Base-by-base conservation (phyloP, 2,797 vertebrate species). In the Delichon dasypus region DNA sequence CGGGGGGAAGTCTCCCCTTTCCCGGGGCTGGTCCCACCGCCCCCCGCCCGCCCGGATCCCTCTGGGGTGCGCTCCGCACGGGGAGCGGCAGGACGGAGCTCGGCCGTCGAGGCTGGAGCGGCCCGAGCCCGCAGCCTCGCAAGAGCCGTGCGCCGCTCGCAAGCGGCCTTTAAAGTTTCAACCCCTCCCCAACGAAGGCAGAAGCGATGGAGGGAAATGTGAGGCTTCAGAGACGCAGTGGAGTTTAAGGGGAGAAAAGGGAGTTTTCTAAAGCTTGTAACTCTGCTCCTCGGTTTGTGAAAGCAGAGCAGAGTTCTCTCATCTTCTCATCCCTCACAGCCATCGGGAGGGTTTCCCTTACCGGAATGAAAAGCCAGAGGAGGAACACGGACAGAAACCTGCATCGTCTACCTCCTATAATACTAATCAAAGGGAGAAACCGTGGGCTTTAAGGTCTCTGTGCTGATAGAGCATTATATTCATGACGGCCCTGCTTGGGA, bases 51-150 rank as follows among this genome's bases (percentile, higher is more conserved):
- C 21, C 15, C 0, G 12, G 11, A 2, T 21, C 11, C 5, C 13
- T 7, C 2, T 3, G 1, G 44, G 13, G 4, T 2, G 42, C 4
- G 34, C 15, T 7, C 1, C 19, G 12, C 13, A 0, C 4, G 2
- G 27, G 16, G 0, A 7, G 22, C 1, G 47, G 8, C 17, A 8
- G 70, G 38, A 20, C 2, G 16, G n/a, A 3, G 7, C 47, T 26
- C 42, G 1, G 61, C 16, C 34, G 12, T 12, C n/a, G 29, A 1
- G 36, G 27, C 29, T 20, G 51, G 25, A 19, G 77, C 36, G 3
- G 15, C 9, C 50, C 13, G 5, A 9, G 4, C 34, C 13, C 4
- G 4, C 25, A 15, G 5, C n/a, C 23, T 30, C 1, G 9, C 1
- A 21, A 27, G 55, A 34, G 42, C 42, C 4, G 7, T 5, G 65